Evolutionary conservation across 2,113 vertebrate species (phyloP).

Genomic region (Eupsittula cactorum): DNA sequence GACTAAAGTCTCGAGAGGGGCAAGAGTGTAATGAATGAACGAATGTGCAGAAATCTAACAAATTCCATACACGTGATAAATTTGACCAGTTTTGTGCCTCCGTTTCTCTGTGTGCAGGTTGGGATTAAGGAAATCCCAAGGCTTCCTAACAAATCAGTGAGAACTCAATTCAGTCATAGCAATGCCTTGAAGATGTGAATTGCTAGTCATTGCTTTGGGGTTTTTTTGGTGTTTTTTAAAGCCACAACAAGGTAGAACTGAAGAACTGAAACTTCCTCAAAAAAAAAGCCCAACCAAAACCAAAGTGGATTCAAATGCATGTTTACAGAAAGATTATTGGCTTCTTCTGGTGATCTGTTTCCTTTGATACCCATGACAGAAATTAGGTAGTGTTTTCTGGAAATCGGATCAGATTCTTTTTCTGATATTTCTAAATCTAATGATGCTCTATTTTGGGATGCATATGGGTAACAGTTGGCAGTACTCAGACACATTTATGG

Average conservation of each 20-base stretch:
- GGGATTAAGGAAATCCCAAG: not conserved
- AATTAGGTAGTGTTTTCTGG: not conserved
- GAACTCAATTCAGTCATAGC: not conserved
- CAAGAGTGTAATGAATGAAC: not conserved
- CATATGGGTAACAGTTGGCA: not conserved
- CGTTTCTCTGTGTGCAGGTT: not conserved
- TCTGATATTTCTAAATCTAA: not conserved
- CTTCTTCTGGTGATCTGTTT: not conserved
- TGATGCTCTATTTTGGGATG: not conserved
- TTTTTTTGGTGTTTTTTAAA: not conserved
- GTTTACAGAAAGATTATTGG: not conserved
- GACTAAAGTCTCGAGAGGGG: not conserved
- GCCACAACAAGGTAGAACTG: not conserved
- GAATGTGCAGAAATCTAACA: not conserved
- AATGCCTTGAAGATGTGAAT: not conserved
- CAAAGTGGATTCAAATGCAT: not conserved
- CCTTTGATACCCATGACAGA: not conserved
- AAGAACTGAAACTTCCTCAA: not conserved
- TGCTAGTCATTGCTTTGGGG: not conserved
- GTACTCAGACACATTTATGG: conserved; percentile 15
- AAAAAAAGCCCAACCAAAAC: not conserved
- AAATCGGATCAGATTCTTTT: not conserved
- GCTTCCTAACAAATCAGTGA: not conserved
- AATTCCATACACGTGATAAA: not conserved
- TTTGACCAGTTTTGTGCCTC: not conserved